Evolutionary conservation across 2,888 invertebrate species (phyloP).

Genomic region (Drosophila paramelanica): DNA sequence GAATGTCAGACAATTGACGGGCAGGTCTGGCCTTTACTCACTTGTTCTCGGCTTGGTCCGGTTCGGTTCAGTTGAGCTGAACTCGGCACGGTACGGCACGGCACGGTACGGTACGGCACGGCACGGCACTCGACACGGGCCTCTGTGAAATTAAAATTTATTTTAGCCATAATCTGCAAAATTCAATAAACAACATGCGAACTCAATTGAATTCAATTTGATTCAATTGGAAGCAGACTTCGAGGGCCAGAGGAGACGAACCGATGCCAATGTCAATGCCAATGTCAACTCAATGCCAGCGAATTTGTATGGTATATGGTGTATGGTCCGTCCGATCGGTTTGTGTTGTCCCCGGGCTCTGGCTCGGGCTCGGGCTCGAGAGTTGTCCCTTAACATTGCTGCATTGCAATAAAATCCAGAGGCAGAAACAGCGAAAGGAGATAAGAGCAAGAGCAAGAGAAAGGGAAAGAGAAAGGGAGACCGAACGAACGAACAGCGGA

Average conservation of each 20-base stretch:
- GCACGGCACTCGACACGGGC: slow-evolving; percentile 16
- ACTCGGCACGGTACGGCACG: no score
- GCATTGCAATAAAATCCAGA: no score
- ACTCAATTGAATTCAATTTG: slow-evolving; percentile 74
- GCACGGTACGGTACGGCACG: neutral
- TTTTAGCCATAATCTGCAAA: slow-evolving; percentile 75
- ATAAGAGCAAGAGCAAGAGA: neutral
- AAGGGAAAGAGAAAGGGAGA: neutral
- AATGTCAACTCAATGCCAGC: slow-evolving; percentile 30
- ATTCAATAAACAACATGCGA: slow-evolving; percentile 73
- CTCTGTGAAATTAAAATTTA: slow-evolving; percentile 71
- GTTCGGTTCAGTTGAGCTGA: neutral
- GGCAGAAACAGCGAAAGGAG: neutral
- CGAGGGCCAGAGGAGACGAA: slow-evolving; percentile 20
- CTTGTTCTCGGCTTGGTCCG: neutral
- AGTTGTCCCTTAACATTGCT: neutral
- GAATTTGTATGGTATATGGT: slow-evolving; percentile 33
- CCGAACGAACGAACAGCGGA: neutral
- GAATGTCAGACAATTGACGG: slow-evolving; percentile 35
- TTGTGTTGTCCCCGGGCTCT: neutral
- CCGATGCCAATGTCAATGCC: slow-evolving; percentile 14
- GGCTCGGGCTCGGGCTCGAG: neutral
- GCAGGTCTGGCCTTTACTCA: slow-evolving; percentile 1
- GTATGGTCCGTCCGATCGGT: slow-evolving; percentile 9
- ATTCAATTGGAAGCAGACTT: slow-evolving; percentile 63